Conservation (phyloP, 2,888 invertebrate species). For the Hirtodrosophila trivittata region DNA sequence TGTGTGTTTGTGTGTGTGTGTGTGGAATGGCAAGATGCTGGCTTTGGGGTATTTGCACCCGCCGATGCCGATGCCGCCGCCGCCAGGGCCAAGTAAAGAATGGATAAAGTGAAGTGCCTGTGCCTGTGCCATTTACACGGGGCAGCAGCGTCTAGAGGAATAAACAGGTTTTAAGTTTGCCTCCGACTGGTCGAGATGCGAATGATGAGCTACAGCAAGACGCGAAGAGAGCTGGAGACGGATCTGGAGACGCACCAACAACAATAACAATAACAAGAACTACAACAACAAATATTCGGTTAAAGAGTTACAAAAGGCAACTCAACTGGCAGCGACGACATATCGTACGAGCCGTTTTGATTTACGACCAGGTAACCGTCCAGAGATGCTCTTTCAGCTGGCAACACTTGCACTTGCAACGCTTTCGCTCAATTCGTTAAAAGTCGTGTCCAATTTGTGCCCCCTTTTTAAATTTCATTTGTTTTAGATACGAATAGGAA, state of each 20-base stretch:
- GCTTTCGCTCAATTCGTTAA: slow-evolving; percentile 46
- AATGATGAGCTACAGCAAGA: slow-evolving; percentile 11
- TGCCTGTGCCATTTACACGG: slow-evolving; percentile 57
- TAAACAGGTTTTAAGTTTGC: slow-evolving; percentile 49
- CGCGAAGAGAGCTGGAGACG: slow-evolving; percentile 15
- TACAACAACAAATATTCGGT: slow-evolving; percentile 41
- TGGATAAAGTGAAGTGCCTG: slow-evolving; percentile 57
- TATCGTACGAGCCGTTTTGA: slow-evolving; percentile 58
- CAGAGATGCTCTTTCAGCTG: slow-evolving; percentile 23
- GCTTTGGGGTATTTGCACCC: slow-evolving; percentile 57
- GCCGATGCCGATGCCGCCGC: slow-evolving; percentile 4
- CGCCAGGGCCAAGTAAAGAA: slow-evolving; percentile 61
- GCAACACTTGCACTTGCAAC: slow-evolving; percentile 60
- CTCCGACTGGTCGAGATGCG: slow-evolving; percentile 29
- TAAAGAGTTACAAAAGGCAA: slow-evolving; percentile 68
- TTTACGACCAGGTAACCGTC: slow-evolving; percentile 46
- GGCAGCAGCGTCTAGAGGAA: slow-evolving; percentile 32
- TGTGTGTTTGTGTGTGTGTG: neutral
- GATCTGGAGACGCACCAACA: slow-evolving; percentile 29
- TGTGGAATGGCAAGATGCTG: slow-evolving; percentile 25
- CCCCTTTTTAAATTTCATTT: slow-evolving; percentile 30
- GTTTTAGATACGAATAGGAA: slow-evolving; percentile 18
- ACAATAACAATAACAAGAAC: slow-evolving; percentile 28
- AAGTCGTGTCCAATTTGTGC: slow-evolving; percentile 18
- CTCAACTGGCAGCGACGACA: slow-evolving; percentile 58